These are phyloP conservation scores for Aurelia aurita complex sp. Pacific DNA, from an alignment of 30 jellyfish, hydroid and myxozoan genomes.

Conservation along the genomic window DNA sequence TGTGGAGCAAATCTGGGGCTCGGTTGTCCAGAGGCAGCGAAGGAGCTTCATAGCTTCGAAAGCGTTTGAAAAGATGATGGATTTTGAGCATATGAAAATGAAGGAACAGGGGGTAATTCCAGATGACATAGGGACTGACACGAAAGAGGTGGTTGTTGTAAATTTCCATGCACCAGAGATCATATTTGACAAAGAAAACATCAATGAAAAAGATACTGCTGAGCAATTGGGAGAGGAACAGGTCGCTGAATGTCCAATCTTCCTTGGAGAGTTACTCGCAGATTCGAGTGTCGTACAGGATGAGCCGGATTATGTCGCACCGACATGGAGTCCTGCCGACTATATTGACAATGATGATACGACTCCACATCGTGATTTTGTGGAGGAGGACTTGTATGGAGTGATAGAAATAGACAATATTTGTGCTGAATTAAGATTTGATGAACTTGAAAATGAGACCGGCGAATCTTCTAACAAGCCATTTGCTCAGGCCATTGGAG, in stretches of 20 bases:
- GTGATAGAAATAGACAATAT: not conserved
- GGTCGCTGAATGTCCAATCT: no score
- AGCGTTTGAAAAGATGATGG: constrained; percentile 25
- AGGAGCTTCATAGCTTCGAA: constrained; percentile 40
- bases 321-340: constrained; percentile 18
- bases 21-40: constrained; percentile 31
- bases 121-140: not conserved
- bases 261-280: no score
- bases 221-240: no score
- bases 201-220: not conserved
- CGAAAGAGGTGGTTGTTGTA: not conserved
- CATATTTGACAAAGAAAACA: constrained; percentile 9
- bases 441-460: not conserved
- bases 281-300: not conserved
- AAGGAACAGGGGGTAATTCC: constrained; percentile 15
- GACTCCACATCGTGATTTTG: not conserved
- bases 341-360: not conserved
- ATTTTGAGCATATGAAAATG: constrained; percentile 18
- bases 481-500: no score
- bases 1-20: constrained; percentile 69
- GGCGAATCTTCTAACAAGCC: no score
- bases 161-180: constrained; percentile 36
- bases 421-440: not conserved
- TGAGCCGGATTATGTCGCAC: not conserved
- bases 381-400: constrained; percentile 13